Percentiles rank a stretch among this genome's conserved stretches.
These are phyloP conservation scores for Vultur gryphus DNA, from an alignment of 2,797 vertebrate genomes.

Conservation along the genomic window DNA sequence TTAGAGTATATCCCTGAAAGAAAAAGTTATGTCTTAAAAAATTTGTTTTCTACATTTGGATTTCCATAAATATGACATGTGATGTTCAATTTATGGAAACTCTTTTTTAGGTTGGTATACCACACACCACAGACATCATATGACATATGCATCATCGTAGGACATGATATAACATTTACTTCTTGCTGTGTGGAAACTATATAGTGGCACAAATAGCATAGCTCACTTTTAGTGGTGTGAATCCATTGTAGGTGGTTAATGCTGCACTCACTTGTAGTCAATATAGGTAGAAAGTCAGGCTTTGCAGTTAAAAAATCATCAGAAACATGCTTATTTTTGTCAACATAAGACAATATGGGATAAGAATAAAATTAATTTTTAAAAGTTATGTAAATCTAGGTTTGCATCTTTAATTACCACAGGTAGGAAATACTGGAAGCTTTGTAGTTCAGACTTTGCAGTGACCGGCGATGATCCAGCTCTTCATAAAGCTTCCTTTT, in stretches of 20 bases:
- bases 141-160: not conserved
- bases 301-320: not conserved
- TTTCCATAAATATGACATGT: not conserved
- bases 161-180: not conserved
- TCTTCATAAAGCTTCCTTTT: not conserved
- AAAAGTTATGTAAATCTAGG: not conserved
- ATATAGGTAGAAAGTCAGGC: not conserved
- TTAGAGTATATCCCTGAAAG: not conserved
- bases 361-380: not conserved
- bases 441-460: not conserved
- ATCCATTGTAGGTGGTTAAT: not conserved
- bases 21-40: not conserved
- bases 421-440: not conserved
- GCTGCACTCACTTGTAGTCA: not conserved
- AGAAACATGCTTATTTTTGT: not conserved
- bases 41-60: not conserved
- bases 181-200: not conserved
- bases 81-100: not conserved
- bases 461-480: not conserved
- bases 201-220: not conserved
- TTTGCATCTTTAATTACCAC: not conserved
- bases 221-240: not conserved
- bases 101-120: not conserved
- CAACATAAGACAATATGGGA: not conserved
- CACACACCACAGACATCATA: not conserved